Base-by-base conservation (phyloP, 1,140 invertebrate species). In the Eulimnadia texana region DNA sequence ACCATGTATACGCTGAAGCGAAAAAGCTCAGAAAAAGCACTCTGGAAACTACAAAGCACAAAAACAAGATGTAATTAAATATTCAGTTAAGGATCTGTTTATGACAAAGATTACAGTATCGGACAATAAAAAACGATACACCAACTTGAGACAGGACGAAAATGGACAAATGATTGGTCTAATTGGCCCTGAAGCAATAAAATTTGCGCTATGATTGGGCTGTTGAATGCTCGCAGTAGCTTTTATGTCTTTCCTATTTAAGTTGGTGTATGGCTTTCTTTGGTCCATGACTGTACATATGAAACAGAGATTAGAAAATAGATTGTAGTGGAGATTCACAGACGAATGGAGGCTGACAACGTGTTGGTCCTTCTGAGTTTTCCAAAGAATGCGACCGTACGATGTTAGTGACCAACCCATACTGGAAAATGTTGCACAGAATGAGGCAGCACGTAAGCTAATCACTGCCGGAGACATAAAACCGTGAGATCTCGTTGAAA, bases 401-500 rank as follows among this genome's bases (percentile, higher is more conserved):
- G 83, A 84, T 0, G 85, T 84, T 71, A 93, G 80, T n/a, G 85
- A 84, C 86, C 88, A 90, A 1, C 86, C 85, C 78, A 93, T 83
- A 60, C 86, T 88, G 2, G 82, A 71, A 64, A 91, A 77, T 0
- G 88, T 90, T 56, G 83, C 84, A 6, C 74, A 70, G 56, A 89
- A 82, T 2, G 83, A 86, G 50, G 81, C 72, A 19, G 79, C 69
- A 70, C 87, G 84, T 25, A 62, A 61, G 16, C 3, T 50, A 25
- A 54, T 59, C 51, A 62, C 29, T 69, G 61, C 51, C 62, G 63
- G 63, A 62, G 66, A 67, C 58, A 19, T 13, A 1, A 56, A 56
- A 10, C 13, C 33, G 16, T 20, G 54, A n/a, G 13, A 50, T 16
- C 49, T 11, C 56, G 57, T 19, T 16, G 57, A 20, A 25, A 23